Evolutionary conservation across 2,888 invertebrate species (phyloP), one percentile per base, ranked within the genome.

Genomic region (Elegia similella): DNA sequence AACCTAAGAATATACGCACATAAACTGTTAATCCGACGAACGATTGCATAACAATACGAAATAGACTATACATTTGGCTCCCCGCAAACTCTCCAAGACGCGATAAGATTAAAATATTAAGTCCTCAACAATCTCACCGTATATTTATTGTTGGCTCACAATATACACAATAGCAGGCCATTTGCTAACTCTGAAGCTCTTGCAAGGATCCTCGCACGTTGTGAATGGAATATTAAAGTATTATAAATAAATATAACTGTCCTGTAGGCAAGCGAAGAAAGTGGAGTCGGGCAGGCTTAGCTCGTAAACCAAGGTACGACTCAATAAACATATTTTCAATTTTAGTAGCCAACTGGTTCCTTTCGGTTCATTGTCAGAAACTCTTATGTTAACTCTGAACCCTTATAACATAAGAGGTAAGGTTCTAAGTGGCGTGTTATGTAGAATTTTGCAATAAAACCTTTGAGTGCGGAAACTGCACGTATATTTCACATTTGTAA

Each of bases 191-290:
- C 50, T 57, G 44, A 56, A 61, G 59, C 58, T 55, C 59, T 62
- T 64, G 61, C 61, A 52, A 61, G 63, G 58, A 59, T 63, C 64
- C 64, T 66, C 62, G 61, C 59, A 57, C 65, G 65, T 60, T 63
- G 64, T 68, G 70, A 75, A 75, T 71, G 74, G 71, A 75, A 76
- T 76, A 76, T 75, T 72, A 76, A 76, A 77, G 67, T 69, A 76
- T 71, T 80, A 79, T 86, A 86, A 88, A 88, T 86, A 88, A 83
- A 82, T 84, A 82, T 84, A 83, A 84, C 78, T 85, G 88, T 88
- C 88, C 66, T 73, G 75, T 76, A 61, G 50, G 71, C 65, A 66
- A 73, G 75, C 64, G 73, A 74, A 75, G 80, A 80, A 82, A 84
- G 82, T 80, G 80, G 76, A 75, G 70, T 73, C 72, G 67, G 64